Evolutionary conservation across 2,113 vertebrate species (phyloP).

Genomic region (Nothocercus julius): DNA sequence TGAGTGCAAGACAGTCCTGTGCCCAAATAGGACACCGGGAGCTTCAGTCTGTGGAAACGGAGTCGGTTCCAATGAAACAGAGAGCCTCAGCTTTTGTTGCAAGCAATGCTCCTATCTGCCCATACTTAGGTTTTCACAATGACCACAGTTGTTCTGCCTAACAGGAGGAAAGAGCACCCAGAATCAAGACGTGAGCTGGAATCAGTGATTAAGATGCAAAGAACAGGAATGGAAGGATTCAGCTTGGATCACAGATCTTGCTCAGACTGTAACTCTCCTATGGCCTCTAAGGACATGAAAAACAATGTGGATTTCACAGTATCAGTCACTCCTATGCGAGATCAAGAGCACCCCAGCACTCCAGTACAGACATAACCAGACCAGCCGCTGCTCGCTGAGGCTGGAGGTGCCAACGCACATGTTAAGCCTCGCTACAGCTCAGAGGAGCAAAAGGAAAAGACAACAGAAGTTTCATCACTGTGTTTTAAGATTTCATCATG

Average conservation of each 20-base stretch:
- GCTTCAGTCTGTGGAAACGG: background rate
- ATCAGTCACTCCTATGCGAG: background rate
- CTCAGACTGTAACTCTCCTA: background rate
- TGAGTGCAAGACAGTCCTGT: background rate
- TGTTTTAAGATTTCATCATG: accelerated
- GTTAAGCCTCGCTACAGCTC: accelerated
- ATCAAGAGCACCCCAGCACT: background rate
- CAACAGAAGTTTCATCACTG: accelerated
- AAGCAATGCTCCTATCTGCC: accelerated
- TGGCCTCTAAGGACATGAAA: too few species aligned
- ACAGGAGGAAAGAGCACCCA: background rate
- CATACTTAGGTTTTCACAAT: accelerated
- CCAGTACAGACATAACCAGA: accelerated
- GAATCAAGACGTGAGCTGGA: background rate
- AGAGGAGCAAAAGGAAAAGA: background rate
- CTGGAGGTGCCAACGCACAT: accelerated
- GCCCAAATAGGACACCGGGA: background rate
- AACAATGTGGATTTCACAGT: background rate
- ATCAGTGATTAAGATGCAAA: accelerated
- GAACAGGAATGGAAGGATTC: background rate
- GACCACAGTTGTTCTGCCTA: background rate
- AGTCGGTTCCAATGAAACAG: accelerated
- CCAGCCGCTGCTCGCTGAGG: background rate
- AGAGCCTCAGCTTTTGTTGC: background rate
- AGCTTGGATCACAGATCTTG: accelerated